Base-by-base conservation (phyloP, 2,113 vertebrate genomes). In the Oceanodroma tethys region DNA sequence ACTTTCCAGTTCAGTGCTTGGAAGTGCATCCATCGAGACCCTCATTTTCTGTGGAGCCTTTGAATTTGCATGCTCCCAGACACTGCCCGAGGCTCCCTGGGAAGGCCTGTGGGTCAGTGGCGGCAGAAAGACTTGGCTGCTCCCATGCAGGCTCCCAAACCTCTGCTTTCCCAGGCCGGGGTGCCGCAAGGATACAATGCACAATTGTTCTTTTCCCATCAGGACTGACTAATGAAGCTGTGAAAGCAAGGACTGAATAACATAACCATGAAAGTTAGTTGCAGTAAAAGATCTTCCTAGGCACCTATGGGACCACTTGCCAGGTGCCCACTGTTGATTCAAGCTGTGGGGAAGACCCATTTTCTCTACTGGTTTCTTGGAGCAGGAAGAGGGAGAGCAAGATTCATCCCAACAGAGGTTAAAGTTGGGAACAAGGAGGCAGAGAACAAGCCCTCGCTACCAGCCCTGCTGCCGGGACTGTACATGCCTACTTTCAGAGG, bases 1-100 rank as follows among this genome's bases (percentile, higher is more conserved):
- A 91, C 87, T 94, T 97, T 93, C 91, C 91, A 91, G 50, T 32
- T 78, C 85, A 91, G 3, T 42, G 42, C 42, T 71, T 90, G 67
- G 78, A 81, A 85, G 10, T 74, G 32, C 74, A 88, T 81, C 67
- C 71, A 60, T 65, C n/a, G 59, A 75, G 92, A 32, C 53, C 42
- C 27, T 91, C 42, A 81, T 25, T 95, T 96, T 92, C 81, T 88
- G 66, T 1, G 6, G 47, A 92, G 47, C 52, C 66, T 84, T 93
- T 81, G 93, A 85, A 73, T 73, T 47, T 38, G 22, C 56, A 15
- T 3, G 6, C 66, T 90, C 36, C 30, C 94, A 94, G 88, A 86
- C 58, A 16, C 52, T 27, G 59, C 92, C 56, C 0, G 1, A 63
- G 93, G 83, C 79, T 94, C 20, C 42, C 59, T 65, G 32, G 62